These are phyloP conservation scores for Xestobium rufovillosum DNA, from an alignment of 2,888 invertebrate species.

Conservation along the genomic window DNA sequence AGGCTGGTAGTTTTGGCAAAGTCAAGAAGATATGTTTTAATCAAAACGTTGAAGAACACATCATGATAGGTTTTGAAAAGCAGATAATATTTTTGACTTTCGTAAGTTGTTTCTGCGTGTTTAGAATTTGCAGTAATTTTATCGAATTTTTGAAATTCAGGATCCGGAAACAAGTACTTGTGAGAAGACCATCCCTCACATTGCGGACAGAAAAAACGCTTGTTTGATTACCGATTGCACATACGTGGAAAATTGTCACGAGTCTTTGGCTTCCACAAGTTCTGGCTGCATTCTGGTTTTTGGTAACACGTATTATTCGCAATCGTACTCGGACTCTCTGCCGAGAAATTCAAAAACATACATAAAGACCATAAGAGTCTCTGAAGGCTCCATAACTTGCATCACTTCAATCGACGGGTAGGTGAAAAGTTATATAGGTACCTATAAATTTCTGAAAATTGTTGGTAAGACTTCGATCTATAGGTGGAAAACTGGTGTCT, in stretches of 20 bases:
- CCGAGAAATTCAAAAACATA: conserved; percentile 41
- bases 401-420: conserved; percentile 49
- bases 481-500: too few species aligned
- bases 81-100: conserved; percentile 38
- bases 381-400: conserved; percentile 40
- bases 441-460: not conserved
- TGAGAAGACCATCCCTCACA: conserved; percentile 34
- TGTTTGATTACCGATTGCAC: conserved; percentile 48
- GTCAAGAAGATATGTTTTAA: conserved; percentile 38
- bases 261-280: conserved; percentile 46
- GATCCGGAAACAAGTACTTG: conserved; percentile 11
- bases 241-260: conserved; percentile 45
- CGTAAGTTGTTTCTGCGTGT: too few species aligned
- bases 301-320: conserved; percentile 43
- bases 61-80: conserved; percentile 41
- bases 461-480: too few species aligned
- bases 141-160: conserved; percentile 14
- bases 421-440: conserved; percentile 22
- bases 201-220: conserved; percentile 37
- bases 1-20: conserved; percentile 24
- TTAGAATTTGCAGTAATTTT: conserved; percentile 12
- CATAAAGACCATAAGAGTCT: conserved; percentile 46
- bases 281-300: conserved; percentile 48
- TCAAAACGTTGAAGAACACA: conserved; percentile 38
- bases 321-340: conserved; percentile 32